These are phyloP conservation scores for Neoarius graeffei DNA, from an alignment of 2,113 vertebrate genomes.

Conservation along the genomic window DNA sequence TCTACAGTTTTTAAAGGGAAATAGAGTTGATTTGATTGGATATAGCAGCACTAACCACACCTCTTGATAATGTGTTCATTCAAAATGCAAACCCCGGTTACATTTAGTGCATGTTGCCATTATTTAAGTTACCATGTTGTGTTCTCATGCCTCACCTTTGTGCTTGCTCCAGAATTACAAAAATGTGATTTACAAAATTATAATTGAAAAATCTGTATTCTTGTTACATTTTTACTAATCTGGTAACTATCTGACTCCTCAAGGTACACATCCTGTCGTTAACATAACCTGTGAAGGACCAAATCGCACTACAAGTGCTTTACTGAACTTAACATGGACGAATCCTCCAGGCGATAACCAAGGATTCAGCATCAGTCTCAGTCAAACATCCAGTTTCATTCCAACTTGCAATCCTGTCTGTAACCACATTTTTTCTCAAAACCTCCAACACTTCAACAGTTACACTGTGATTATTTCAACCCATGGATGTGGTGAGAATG, in stretches of 20 bases:
- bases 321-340: conserved; percentile 73
- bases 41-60: not conserved
- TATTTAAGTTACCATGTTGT: not conserved
- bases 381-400: fast-evolving
- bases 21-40: not conserved
- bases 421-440: fast-evolving
- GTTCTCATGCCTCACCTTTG: not conserved
- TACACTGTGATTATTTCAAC: conserved; percentile 76
- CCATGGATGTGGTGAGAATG: conserved; percentile 64
- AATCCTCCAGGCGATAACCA: conserved; percentile 64
- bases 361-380: conserved; percentile 56
- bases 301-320: conserved; percentile 62
- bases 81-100: not conserved
- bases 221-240: not conserved
- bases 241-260: conserved; percentile 33
- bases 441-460: conserved; percentile 67
- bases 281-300: conserved; percentile 57
- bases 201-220: too few relatives aligned
- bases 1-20: not conserved
- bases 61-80: not conserved
- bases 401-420: not conserved
- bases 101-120: not conserved
- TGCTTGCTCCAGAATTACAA: not conserved
- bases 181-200: not conserved
- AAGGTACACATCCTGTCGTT: conserved; percentile 61